Base-by-base conservation (phyloP, 2,888 invertebrate species). In the Bellardia bayeri region DNA sequence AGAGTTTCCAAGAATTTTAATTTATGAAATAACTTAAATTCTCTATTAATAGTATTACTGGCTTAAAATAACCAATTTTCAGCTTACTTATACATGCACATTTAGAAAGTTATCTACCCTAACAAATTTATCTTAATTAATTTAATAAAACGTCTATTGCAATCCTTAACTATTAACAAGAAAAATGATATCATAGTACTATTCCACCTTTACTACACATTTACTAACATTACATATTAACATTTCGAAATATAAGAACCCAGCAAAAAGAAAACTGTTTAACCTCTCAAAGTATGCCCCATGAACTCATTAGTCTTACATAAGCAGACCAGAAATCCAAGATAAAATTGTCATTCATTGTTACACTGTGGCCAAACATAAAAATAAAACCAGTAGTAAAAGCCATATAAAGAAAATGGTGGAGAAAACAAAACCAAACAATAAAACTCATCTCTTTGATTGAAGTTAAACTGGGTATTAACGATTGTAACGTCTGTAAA, bases 371-470 rank as follows among this genome's bases (percentile, higher is more conserved):
- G 14, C 13, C 68, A 49, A 33, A 37, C 2, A 69, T 49, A n/a
- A 72, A 51, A 64, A 78, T 68, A 66, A 61, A 68, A 16, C 49
- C 23, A 40, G 68, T 2, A 33, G 37, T 72, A 66, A 42, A 66
- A 64, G 40, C 66, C 76, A 45, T 13, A 42, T n/a, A 68, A 58
- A 49, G 33, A 42, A 49, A 23, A 71, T 9, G 49, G 6, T 13
- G 23, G 7, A 40, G 49, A 51, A 14, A 49, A 56, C 23, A 33
- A 69, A 8, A 69, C 9, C 33, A 14, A 45, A 71, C 69, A 75
- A 75, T 58, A 82, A 82, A 64, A 72, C 78, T 33, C 30, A 71
- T 75, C 69, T 75, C 40, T 71, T 64, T 79, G 79, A 74, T 75
- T 63, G 56, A 82, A 75, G 68, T 74, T 69, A 75, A 69, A 64